Evolutionary conservation across 2,113 vertebrate genomes (phyloP).

Genomic region (Mastomys coucha): DNA sequence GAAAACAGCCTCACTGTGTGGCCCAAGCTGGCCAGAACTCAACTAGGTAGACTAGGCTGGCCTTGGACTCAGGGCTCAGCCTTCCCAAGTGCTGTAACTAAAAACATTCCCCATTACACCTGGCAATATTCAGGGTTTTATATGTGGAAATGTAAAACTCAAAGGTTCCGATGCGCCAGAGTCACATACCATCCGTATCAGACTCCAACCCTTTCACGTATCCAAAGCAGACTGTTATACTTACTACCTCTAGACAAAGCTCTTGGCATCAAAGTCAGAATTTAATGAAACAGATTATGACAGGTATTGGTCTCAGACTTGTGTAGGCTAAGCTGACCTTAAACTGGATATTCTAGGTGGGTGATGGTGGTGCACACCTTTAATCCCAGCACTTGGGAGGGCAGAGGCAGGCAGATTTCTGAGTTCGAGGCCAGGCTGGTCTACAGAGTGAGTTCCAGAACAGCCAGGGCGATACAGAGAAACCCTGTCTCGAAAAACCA

Average conservation of each 20-base stretch:
- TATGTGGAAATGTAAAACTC: neutral
- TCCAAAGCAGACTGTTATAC: neutral
- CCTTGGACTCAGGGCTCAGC: neutral
- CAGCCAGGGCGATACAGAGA: neutral
- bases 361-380: neutral
- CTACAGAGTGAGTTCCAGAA: neutral
- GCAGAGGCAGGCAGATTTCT: neutral
- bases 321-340: neutral
- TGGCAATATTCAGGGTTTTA: neutral
- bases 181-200: neutral
- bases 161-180: slow-evolving; percentile 37
- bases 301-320: neutral
- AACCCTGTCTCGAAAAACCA: too few relatives aligned
- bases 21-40: neutral
- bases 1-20: neutral
- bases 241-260: slow-evolving; percentile 2
- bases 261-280: slow-evolving; percentile 50
- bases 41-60: neutral
- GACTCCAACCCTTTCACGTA: neutral
- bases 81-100: neutral
- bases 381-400: neutral
- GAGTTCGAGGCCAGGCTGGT: neutral
- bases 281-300: slow-evolving; percentile 1
- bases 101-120: neutral
- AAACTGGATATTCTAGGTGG: neutral